Conservation (phyloP, 2,888 invertebrate genomes). For the Idaea aversata region DNA sequence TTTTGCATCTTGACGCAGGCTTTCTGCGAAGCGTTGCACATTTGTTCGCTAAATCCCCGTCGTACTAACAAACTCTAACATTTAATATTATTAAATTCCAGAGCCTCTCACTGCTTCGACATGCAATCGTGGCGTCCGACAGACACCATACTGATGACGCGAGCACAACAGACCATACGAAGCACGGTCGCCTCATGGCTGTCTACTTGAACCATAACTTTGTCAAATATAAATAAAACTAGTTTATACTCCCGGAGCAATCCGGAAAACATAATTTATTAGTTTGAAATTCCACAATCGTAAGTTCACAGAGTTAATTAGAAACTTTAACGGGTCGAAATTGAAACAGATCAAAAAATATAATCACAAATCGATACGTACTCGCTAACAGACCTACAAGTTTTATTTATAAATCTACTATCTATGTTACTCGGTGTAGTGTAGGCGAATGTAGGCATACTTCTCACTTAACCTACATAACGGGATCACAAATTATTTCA, state of each 20-base stretch:
- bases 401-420: slow-evolving; percentile 52
- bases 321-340: slow-evolving; percentile 64
- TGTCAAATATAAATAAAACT: slow-evolving; percentile 41
- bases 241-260: slow-evolving; percentile 49
- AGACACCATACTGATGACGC: slow-evolving; percentile 66
- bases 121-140: slow-evolving; percentile 56
- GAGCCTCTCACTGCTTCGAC: slow-evolving; percentile 74
- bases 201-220: slow-evolving; percentile 15
- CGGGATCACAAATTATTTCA: slow-evolving; percentile 49
- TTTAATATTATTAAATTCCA: slow-evolving; percentile 30
- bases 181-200: slow-evolving; percentile 63
- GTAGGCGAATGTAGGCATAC: slow-evolving; percentile 59
- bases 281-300: slow-evolving; percentile 75
- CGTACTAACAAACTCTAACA: not conserved
- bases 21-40: too few relatives aligned
- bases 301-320: slow-evolving; percentile 70
- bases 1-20: too few relatives aligned
- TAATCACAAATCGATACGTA: slow-evolving; percentile 54
- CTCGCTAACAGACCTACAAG: slow-evolving; percentile 64
- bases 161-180: slow-evolving; percentile 54
- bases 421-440: slow-evolving; percentile 42
- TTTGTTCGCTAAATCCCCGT: not conserved
- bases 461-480: slow-evolving; percentile 57
- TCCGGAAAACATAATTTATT: slow-evolving; percentile 69
- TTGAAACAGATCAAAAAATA: slow-evolving; percentile 70